Conservation (phyloP, 30 jellyfish, hydroid and myxozoan species). For the Turritopsis dohrnii region DNA sequence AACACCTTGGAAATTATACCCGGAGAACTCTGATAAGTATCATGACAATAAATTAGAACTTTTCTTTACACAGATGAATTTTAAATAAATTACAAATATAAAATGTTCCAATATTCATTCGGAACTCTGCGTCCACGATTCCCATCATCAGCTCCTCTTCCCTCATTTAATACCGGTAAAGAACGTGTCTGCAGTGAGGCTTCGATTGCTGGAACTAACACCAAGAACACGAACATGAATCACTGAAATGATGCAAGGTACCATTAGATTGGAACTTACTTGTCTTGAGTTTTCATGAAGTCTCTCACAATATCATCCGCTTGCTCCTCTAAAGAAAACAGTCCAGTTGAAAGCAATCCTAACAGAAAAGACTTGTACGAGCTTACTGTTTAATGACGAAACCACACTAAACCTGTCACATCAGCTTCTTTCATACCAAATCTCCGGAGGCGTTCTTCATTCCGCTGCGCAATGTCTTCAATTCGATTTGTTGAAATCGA, state of each 20-base stretch:
- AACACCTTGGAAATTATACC: no score
- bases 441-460: conserved; percentile 44
- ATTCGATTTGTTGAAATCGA: conserved; percentile 62
- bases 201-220: neutral
- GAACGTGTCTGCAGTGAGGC: conserved; percentile 2
- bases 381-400: no score
- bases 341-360: no score
- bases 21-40: no score
- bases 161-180: neutral
- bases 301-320: conserved; percentile 5
- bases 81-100: no score
- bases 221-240: neutral
- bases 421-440: conserved; percentile 13
- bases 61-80: neutral
- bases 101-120: neutral
- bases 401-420: no score
- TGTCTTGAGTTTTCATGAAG: neutral
- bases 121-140: no score
- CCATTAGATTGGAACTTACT: neutral
- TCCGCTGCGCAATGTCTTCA: conserved; percentile 56
- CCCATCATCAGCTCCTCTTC: neutral
- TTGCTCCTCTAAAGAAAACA: neutral
- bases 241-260: neutral
- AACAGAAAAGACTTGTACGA: no score
- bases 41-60: no score